Evolutionary conservation across 2,888 invertebrate species (phyloP).

Genomic region (Anoncus sp.): DNA sequence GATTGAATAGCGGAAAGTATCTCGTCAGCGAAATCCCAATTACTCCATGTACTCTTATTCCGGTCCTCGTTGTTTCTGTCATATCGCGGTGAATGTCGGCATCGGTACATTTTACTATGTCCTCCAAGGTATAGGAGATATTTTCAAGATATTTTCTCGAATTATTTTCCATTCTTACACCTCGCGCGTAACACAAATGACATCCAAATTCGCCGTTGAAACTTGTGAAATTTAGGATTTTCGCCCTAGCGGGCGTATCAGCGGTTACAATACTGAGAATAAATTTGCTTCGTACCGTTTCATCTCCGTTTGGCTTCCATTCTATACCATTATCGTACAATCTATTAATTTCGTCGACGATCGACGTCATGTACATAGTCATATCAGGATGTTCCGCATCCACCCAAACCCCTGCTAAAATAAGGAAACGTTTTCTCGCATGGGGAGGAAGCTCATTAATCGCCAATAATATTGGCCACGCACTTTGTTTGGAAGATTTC

Average conservation of each 20-base stretch:
- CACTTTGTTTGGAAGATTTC: slow-evolving; percentile 46
- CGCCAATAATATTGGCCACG: slow-evolving; percentile 46
- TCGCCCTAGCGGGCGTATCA: slow-evolving; percentile 22
- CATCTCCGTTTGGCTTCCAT: slow-evolving; percentile 15
- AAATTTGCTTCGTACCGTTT: slow-evolving; percentile 24
- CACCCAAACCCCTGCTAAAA: slow-evolving; percentile 52
- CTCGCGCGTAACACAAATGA: slow-evolving; percentile 31
- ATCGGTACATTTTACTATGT: slow-evolving; percentile 22
- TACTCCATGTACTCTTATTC: slow-evolving; percentile 11
- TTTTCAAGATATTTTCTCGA: slow-evolving; percentile 26
- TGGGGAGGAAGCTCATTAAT: slow-evolving; percentile 52
- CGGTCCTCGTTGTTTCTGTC: not conserved
- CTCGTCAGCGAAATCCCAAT: slow-evolving; percentile 21
- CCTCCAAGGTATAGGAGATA: too few relatives aligned
- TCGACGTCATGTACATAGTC: slow-evolving; percentile 3
- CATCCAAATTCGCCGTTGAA: slow-evolving; percentile 43
- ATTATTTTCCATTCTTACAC: slow-evolving; percentile 5
- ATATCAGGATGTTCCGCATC: slow-evolving; percentile 37
- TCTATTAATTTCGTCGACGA: slow-evolving; percentile 4
- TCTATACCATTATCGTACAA: slow-evolving; percentile 20
- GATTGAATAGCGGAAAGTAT: slow-evolving; percentile 38
- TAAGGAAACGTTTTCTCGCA: slow-evolving; percentile 42
- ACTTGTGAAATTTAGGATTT: slow-evolving; percentile 8
- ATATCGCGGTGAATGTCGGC: slow-evolving; percentile 17
- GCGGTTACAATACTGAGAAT: slow-evolving; percentile 3